Evolutionary conservation across 2,888 invertebrate species (phyloP).

Genomic region (Eristalis tenax): DNA sequence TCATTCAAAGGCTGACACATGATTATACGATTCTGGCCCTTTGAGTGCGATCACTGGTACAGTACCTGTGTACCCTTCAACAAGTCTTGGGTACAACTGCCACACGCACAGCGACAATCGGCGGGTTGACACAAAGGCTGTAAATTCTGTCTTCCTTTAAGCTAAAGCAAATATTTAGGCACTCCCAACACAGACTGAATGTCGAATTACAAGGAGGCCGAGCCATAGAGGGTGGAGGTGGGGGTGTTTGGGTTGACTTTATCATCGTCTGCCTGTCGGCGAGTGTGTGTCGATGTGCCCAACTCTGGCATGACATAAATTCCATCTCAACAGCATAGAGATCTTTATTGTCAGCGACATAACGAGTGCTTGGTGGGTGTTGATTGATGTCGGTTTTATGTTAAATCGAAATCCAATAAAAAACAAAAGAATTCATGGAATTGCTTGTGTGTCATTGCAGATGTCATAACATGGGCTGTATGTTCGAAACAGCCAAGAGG

Average conservation of each 20-base stretch:
- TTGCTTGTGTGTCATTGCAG: constrained; percentile 83
- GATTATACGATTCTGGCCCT: background rate
- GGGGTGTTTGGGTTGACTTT: background rate
- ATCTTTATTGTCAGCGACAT: background rate
- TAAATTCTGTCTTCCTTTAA: constrained; percentile 26
- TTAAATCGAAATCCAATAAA: background rate
- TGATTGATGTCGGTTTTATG: constrained; percentile 50
- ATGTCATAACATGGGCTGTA: constrained; percentile 96
- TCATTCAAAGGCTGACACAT: constrained; percentile 31
- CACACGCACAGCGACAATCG: constrained; percentile 19
- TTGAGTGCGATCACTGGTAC: background rate
- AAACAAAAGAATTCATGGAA: constrained; percentile 34
- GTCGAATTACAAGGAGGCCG: constrained; percentile 21
- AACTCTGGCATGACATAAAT: constrained; percentile 17
- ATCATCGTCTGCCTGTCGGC: constrained; percentile 32
- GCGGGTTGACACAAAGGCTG: constrained; percentile 20
- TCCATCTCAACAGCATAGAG: background rate
- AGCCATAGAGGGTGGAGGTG: background rate
- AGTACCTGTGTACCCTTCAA: background rate
- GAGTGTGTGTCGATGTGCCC: background rate
- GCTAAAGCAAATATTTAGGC: constrained; percentile 61
- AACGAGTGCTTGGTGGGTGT: constrained; percentile 26
- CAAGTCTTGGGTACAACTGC: background rate
- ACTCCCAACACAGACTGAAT: constrained; percentile 58
- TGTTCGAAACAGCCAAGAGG: constrained; percentile 85